Evolutionary conservation across 92 coral and sea anemone genomes (phyloP), one percentile per base, ranked within the genome.

Genomic region (Parazoanthus atlanticus): DNA sequence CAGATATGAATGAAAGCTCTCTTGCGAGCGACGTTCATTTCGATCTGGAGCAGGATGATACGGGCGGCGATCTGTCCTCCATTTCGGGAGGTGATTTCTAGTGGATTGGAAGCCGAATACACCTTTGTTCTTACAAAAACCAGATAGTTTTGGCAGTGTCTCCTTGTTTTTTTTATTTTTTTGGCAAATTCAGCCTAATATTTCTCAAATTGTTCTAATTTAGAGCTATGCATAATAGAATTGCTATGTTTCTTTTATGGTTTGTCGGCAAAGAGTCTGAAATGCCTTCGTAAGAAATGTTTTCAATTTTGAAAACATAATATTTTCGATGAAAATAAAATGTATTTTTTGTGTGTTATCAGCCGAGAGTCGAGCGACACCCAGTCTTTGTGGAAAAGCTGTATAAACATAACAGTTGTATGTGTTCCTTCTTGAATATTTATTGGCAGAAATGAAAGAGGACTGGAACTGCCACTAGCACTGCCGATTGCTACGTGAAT

Each of bases 1-100:
- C 86, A 67, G 88, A 40, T 29, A 84, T 26, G 72, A 79, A 91
- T 61, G 95, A 91, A 3, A 93, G 96, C 74, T 92, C 95, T 30
- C 58, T 93, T 6, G 79, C 76, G 13, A 91, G 97, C 87, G 96
- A 95, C 31, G 93, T 72, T n/a, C 88, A 79, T 78, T 76, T 90
- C 82, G 94, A 92, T 73, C 61, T 90, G 86, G 96, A 93, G 73
- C 93, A 88, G 28, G 98, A 90, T 66, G 97, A 94, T 34, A 93
- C 99, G 12, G 87, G 90, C 73, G 96, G 95, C 77, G 95, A 96
- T 71, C 91, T 93, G 25, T 96, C 99, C 0, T 95, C 99, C 29
- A 96, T 95, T 36, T 96, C 99, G 23, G 98, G 99, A 28, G 99
- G 98, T 29, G 98, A 96, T 79, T 93, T 95, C 91, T 93, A 89